A percentile compares a stretch with the other conserved stretches of the same genome.
These are phyloP conservation scores for Cairina moschata DNA, from an alignment of 2,113 vertebrate genomes.

Conservation along the genomic window DNA sequence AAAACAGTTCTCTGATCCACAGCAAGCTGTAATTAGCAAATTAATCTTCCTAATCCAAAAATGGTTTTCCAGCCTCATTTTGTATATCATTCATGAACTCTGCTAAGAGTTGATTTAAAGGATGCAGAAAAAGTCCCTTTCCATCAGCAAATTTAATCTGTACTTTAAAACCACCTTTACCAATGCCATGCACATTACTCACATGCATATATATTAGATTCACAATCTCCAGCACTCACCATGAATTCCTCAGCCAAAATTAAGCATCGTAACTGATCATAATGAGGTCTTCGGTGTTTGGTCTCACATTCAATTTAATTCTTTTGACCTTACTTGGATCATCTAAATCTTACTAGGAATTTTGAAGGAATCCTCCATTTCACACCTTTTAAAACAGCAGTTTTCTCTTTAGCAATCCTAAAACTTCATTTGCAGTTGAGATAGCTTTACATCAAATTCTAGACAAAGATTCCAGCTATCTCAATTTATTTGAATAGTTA, in stretches of 20 bases:
- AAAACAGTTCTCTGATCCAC: background rate
- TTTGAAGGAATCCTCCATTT: background rate
- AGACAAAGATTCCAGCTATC: background rate
- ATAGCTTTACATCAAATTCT: background rate
- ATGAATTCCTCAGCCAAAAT: background rate
- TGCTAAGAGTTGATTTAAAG: background rate
- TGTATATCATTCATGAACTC: background rate
- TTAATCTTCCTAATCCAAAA: slow-evolving; percentile 11
- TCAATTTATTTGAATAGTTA: background rate
- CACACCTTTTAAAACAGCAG: background rate
- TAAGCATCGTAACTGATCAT: background rate
- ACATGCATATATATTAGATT: background rate
- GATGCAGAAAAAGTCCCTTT: background rate
- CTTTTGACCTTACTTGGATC: background rate
- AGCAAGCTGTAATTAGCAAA: background rate
- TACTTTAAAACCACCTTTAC: background rate
- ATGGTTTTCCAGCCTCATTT: background rate
- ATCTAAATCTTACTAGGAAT: background rate
- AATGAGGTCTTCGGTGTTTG: background rate
- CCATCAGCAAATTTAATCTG: fast-evolving
- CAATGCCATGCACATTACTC: background rate
- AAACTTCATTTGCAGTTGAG: background rate
- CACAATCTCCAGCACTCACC: background rate
- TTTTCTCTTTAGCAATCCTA: background rate
- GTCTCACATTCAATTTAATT: background rate